These are phyloP conservation scores for Callaeas wilsoni DNA, from an alignment of 2,113 vertebrate genomes.

Conservation along the genomic window DNA sequence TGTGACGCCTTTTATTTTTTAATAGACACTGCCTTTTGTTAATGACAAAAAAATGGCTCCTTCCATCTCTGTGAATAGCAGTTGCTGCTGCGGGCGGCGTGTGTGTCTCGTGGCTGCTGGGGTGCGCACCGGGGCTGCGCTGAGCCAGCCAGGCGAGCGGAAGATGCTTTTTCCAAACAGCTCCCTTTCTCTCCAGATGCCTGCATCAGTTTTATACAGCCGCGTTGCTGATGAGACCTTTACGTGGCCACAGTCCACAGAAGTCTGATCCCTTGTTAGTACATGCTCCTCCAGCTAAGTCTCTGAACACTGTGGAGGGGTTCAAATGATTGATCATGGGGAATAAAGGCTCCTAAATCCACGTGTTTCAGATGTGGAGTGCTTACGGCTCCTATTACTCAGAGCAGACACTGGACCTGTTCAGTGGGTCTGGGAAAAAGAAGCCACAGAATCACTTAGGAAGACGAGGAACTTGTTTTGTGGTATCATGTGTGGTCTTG, in stretches of 20 bases:
- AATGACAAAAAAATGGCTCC: conserved; percentile 31
- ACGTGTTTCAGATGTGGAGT: background rate
- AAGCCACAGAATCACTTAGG: background rate
- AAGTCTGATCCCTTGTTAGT: background rate
- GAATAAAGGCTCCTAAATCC: background rate
- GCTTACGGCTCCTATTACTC: background rate
- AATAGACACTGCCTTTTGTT: conserved; percentile 42
- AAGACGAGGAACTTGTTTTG: background rate
- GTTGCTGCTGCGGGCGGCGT: background rate
- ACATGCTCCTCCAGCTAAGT: background rate
- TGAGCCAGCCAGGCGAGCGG: background rate
- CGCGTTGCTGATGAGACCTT: background rate
- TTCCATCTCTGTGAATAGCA: background rate
- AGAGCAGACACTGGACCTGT: background rate
- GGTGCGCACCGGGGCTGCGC: background rate
- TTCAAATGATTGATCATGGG: background rate
- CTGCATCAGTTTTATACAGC: background rate
- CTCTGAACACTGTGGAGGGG: background rate
- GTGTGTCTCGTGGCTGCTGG: background rate
- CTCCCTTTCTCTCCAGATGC: background rate
- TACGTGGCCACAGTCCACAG: background rate
- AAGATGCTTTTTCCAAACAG: background rate
- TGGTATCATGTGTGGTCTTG: background rate
- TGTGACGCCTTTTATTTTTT: conserved; percentile 25
- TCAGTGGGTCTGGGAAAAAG: background rate